Conservation (phyloP, 2,888 invertebrate species). For the Stenoptilia bipunctidactyla region DNA sequence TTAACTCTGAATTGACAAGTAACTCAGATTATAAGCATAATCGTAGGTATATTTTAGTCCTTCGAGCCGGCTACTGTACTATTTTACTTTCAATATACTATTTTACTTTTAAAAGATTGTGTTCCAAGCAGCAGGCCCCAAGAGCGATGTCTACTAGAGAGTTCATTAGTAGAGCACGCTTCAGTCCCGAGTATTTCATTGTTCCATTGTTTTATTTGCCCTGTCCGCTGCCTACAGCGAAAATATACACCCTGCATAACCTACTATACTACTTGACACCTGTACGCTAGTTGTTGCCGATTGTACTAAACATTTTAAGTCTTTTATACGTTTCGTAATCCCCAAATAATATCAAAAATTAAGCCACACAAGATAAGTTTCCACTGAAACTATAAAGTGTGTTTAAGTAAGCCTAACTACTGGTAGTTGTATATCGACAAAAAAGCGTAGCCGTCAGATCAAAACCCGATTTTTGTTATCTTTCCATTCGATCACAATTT, state of each 20-base stretch:
- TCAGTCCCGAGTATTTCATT: conserved; percentile 43
- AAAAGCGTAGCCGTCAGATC: conserved; percentile 47
- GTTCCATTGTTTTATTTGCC: conserved; percentile 45
- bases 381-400: conserved; percentile 48
- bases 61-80: too few species aligned
- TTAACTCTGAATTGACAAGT: too few species aligned
- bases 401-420: conserved; percentile 31
- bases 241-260: conserved; percentile 12
- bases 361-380: conserved; percentile 64
- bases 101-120: too few species aligned
- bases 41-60: too few species aligned
- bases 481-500: conserved; percentile 40
- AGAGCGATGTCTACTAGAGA: not conserved
- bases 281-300: too few species aligned
- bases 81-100: too few species aligned
- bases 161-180: conserved; percentile 46
- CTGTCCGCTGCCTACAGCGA: conserved; percentile 33
- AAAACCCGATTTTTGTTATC: conserved; percentile 46
- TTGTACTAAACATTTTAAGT: too few species aligned
- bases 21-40: too few species aligned
- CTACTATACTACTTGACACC: conserved; percentile 22
- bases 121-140: too few species aligned
- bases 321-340: too few species aligned
- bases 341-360: too few species aligned
- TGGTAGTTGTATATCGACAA: conserved; percentile 36